These are phyloP conservation scores for Asbolus verrucosus DNA, from an alignment of 1,140 invertebrate species.

Conservation along the genomic window DNA sequence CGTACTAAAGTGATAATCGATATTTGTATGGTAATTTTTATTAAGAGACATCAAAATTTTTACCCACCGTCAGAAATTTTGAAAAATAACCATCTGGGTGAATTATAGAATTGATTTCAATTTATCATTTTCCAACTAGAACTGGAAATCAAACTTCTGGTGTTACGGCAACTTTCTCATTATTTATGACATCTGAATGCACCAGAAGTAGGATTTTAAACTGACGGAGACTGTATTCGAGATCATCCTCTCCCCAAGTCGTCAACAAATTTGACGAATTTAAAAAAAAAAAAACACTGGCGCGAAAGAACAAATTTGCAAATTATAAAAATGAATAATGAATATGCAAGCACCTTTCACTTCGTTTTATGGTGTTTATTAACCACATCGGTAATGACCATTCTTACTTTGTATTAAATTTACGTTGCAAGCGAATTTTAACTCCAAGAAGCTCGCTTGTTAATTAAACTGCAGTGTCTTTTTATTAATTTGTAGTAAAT, in stretches of 20 bases:
- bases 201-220: not conserved
- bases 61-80: no score
- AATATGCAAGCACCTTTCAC: constrained; percentile 28
- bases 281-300: no score
- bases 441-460: no score
- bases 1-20: no score
- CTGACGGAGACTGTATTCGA: not conserved
- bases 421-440: not conserved
- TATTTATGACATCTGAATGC: constrained; percentile 13
- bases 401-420: constrained; percentile 28
- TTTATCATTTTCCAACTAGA: constrained; percentile 21
- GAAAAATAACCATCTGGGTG: not conserved
- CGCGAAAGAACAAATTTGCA: constrained; percentile 14
- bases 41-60: no score
- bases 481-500: no score
- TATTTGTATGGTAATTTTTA: no score
- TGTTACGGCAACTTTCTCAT: constrained; percentile 18
- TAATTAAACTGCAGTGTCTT: no score
- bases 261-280: no score
- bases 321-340: constrained; percentile 21
- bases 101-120: not conserved
- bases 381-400: constrained; percentile 9
- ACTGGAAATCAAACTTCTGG: not conserved
- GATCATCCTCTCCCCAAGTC: no score
- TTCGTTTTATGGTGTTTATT: constrained; percentile 15